Evolutionary conservation across 2,888 invertebrate species (phyloP).

Genomic region (Sylvicola cinctus): DNA sequence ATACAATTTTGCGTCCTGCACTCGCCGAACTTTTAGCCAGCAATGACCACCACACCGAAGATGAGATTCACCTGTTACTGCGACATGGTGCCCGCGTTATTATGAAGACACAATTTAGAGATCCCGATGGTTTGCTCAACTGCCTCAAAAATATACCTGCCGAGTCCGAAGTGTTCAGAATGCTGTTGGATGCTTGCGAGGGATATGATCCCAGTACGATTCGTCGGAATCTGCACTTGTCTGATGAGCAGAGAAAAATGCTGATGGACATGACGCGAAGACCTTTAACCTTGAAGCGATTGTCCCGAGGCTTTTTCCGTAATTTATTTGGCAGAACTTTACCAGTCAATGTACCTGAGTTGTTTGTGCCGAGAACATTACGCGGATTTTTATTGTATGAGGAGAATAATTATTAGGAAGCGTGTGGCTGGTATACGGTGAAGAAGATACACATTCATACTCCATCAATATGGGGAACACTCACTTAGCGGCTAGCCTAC

Average conservation of each 20-base stretch:
- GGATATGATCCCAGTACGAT: constrained; percentile 65
- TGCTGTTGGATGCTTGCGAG: constrained; percentile 52
- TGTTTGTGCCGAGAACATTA: constrained; percentile 8
- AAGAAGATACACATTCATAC: neutral
- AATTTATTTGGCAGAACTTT: constrained; percentile 8
- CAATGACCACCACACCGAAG: constrained; percentile 42
- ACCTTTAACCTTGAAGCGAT: constrained; percentile 44
- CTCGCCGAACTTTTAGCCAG: constrained; percentile 66
- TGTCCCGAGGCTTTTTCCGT: constrained; percentile 14
- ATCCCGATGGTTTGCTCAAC: constrained; percentile 66
- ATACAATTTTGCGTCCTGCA: constrained; percentile 46
- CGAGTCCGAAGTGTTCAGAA: constrained; percentile 34
- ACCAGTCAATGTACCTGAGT: constrained; percentile 8
- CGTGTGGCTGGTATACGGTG: neutral
- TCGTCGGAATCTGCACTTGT: constrained; percentile 42
- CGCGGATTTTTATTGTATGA: constrained; percentile 10
- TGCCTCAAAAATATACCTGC: constrained; percentile 44
- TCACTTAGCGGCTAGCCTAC: no score
- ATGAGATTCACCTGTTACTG: constrained; percentile 46
- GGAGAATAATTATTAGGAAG: constrained; percentile 6
- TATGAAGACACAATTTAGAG: constrained; percentile 65
- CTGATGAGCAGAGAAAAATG: constrained; percentile 38
- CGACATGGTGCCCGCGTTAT: constrained; percentile 55
- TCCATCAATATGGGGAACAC: no score
- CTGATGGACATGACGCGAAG: constrained; percentile 42